Base-by-base conservation (phyloP, 2,113 vertebrate species). In the Tupaia chinensis region DNA sequence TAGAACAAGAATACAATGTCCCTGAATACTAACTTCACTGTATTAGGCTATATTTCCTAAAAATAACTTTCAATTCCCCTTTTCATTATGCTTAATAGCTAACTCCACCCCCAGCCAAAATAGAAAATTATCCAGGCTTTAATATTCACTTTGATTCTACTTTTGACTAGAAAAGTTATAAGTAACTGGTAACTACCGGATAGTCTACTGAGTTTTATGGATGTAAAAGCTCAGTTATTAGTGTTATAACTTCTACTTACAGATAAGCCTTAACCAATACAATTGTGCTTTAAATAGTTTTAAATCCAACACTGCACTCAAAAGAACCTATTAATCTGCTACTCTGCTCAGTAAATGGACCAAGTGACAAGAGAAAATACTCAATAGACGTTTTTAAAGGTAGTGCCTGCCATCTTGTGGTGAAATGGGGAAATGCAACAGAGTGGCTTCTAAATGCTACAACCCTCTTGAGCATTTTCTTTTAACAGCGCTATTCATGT, bases 371-470 rank as follows among this genome's bases (percentile, higher is more conserved):
- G 23, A 32, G 29, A 79, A 94, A 77, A 76, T 5, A 12, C 5
- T 86, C 12, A 34, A 20, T 2, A 56, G 34, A 13, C 20, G 32
- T 13, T 19, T 27, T 76, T 22, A 58, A 93, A 86, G 27, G 84
- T 34, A 87, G 32, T 29, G 69, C 22, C 78, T 94, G 96, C 96
- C 97, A 96, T 66, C 97, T 95, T 87, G 97, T 97, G 97, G 95
- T 66, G 0, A 1, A 0, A 1, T 56, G 7, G 23, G 77, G 32
- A 96, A 95, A 60, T 89, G 74, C 95, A 89, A 61, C 9, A 34
- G 27, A 73, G 9, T 3, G 29, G 16, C 22, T 80, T 34, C 8
- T 54, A 58, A 63, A 91, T 63, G 19, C 15, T 53, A 54, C 9
- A 19, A 27, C 9, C 16, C 25, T 74, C 11, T 74, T 65, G 32